Evolutionary conservation across 2,113 vertebrate genomes (phyloP), one percentile per base, ranked within the genome.

Genomic region (Hipposideros armiger): DNA sequence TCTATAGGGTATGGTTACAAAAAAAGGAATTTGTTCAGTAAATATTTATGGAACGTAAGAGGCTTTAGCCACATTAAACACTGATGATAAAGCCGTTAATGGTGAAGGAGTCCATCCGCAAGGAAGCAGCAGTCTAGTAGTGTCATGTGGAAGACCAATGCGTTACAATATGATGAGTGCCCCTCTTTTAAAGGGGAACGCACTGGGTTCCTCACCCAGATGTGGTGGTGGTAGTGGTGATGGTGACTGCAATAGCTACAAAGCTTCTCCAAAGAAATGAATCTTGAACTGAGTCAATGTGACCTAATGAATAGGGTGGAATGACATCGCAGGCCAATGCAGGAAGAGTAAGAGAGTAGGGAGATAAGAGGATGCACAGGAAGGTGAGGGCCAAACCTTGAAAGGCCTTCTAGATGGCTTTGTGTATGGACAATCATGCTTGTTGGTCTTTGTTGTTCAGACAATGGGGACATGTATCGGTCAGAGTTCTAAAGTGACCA

Each of bases 171-270:
- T 64, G 19, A 3, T 11, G 19, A 69, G 24, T 40, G 8, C 0
- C 7, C 4, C 4, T 30, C 7, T 17, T 24, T 16, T 0, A 47
- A n/a, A 72, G 17, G 52, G 32, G 10, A 26, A n/a, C 30, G 10
- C 17, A 2, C 11, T 0, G 0, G 30, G 9, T 1, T 69, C 36
- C 9, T 78, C 11, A 52, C 6, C 1, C 3, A 26, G 47, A 30
- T 7, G 14, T 36, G 13, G 40, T 47, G 16, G 40, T 36, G 24
- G 22, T 36, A 36, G 36, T 36, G 5, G 30, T 11, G 1, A 2
- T n/a, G 19, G 28, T 30, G 17, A 8, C 74, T 32, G 1, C 7
- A 20, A 0, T 45, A 28, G 14, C 6, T 2, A 7, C 0, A 13
- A 76, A 67, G 11, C 32, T 32, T 86, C 72, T 89, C 19, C n/a